Conservation (phyloP, 2,888 invertebrate species). For the Tenthredo notha region DNA sequence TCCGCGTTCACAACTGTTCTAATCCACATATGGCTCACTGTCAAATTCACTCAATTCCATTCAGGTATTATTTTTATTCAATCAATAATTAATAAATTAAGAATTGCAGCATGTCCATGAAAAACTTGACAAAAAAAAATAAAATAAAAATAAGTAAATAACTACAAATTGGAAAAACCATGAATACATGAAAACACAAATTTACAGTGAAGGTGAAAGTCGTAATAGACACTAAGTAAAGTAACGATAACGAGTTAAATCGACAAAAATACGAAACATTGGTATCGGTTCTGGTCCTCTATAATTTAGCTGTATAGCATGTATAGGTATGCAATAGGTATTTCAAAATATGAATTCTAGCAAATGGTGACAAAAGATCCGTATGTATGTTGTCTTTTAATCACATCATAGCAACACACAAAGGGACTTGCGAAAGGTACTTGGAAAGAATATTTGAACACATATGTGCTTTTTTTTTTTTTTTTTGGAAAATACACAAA, state of each 20-base stretch:
- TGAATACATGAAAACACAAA: conserved; percentile 1
- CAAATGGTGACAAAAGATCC: background rate
- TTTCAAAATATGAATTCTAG: background rate
- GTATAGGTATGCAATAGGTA: background rate
- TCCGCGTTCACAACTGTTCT: background rate
- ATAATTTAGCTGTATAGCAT: background rate
- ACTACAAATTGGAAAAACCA: conserved; percentile 11
- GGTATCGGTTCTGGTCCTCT: background rate
- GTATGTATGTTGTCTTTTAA: background rate
- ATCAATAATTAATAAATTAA: background rate
- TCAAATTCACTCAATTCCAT: conserved; percentile 29
- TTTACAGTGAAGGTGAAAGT: background rate
- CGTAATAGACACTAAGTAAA: background rate
- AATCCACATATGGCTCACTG: background rate
- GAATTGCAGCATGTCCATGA: background rate
- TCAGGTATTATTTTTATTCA: background rate
- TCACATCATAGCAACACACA: background rate
- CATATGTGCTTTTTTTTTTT: background rate
- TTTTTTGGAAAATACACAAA: background rate
- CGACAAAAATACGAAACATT: background rate
- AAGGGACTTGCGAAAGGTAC: background rate
- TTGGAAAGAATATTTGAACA: background rate
- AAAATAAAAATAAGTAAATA: background rate
- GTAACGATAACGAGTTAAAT: background rate
- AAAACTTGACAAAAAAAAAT: background rate